Evolutionary conservation across 2,113 vertebrate species (phyloP).

Genomic region (Rhabdomys dilectus): DNA sequence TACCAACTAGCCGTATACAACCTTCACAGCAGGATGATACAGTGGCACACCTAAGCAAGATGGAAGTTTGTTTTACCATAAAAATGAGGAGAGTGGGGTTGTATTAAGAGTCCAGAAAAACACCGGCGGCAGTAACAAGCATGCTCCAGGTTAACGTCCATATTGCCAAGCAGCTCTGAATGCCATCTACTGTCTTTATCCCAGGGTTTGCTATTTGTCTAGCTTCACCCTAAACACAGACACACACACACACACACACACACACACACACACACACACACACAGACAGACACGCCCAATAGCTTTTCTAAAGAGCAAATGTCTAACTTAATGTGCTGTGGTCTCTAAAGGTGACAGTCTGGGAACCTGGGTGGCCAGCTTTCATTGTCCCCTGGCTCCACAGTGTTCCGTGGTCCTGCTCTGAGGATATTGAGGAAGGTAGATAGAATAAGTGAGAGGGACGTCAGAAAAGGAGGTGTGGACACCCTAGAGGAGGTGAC

Average conservation of each 20-base stretch:
- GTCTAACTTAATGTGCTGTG: not conserved
- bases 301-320: not conserved
- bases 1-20: not conserved
- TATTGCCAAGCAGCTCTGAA: not conserved
- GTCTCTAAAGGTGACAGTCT: not conserved
- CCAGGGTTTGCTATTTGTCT: not conserved
- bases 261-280: no score
- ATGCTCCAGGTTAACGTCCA: not conserved
- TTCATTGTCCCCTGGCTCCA: not conserved
- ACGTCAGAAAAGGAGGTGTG: not conserved
- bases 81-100: not conserved
- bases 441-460: not conserved
- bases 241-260: no score
- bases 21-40: not conserved
- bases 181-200: not conserved
- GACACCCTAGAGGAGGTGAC: constrained; percentile 30
- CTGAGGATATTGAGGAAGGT: not conserved
- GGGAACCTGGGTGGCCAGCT: not conserved
- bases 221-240: not conserved
- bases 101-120: not conserved
- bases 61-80: not conserved
- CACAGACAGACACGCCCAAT: accelerated
- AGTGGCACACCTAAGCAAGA: not conserved
- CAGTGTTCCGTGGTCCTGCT: not conserved
- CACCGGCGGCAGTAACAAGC: not conserved